A percentile compares a stretch with the other conserved stretches of the same genome.
Conservation (phyloP, 2,113 vertebrate genomes). For the Cephalopholis sonnerati region DNA sequence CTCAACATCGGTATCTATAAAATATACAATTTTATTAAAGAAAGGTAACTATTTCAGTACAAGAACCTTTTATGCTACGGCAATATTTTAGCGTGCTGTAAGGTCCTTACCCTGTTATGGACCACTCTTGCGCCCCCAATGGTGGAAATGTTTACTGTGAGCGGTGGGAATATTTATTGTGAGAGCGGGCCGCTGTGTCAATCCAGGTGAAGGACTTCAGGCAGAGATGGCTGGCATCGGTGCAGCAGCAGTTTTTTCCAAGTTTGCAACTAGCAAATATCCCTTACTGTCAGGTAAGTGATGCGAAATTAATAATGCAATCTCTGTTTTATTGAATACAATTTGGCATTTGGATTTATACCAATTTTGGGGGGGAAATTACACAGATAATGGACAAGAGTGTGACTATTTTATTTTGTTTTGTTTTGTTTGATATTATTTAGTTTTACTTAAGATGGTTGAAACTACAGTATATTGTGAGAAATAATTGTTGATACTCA, state of each 20-base stretch:
- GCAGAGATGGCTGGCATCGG: slow-evolving; percentile 49
- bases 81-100: background rate
- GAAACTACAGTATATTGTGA: background rate
- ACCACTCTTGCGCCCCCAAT: slow-evolving; percentile 32
- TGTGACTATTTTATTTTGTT: background rate
- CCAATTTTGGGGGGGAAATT: too few relatives aligned
- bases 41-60: rapidly evolving
- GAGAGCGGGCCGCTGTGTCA: too few relatives aligned
- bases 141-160: background rate
- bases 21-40: background rate
- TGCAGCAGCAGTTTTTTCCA: slow-evolving; percentile 34
- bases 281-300: slow-evolving; percentile 46
- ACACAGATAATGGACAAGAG: background rate
- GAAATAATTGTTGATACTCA: background rate
- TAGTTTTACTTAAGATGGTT: background rate
- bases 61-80: background rate
- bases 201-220: background rate
- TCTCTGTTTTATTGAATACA: background rate
- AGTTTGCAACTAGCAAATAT: slow-evolving; percentile 37
- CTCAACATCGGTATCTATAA: rapidly evolving
- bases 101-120: slow-evolving; percentile 24
- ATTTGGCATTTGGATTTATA: too few relatives aligned
- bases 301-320: background rate
- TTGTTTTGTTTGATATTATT: too few relatives aligned
- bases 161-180: background rate